Base-by-base conservation (phyloP, 1,140 invertebrate species). In the Rhopalosiphum padi region DNA sequence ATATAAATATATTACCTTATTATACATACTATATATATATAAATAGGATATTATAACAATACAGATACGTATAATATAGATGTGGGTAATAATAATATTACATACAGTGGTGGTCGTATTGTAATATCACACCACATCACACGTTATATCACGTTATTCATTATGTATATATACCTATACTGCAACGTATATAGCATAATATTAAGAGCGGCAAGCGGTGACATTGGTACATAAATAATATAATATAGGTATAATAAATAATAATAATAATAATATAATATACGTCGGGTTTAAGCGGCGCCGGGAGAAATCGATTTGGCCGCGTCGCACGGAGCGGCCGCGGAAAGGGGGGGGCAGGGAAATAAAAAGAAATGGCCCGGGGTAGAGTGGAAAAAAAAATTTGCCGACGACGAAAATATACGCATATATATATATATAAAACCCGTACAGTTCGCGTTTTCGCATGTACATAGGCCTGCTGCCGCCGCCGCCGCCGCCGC, bases 251-350 rank as follows among this genome's bases (percentile, higher is more conserved):
- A 60, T 9, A 30, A 25, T 30, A 60, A 60, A 60, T 60, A 60
- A 60, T 60, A 77, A 77, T 68, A 46, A 68, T 77, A 18, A 77
- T 77, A 68, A n/a, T 68, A 68, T 68, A 53, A 53, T 53, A 53
- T 53, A 77, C 60, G 60, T 35, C 60, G 60, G 60, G 60, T 18
- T n/a, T n/a, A n/a, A 77, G 35, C 22, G 53, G 35, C 30, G n/a
- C 48, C n/a, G 48, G 48, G 68, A 91, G 41, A 91, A 91, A 91
- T 91, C 60, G 41, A 91, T 91, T 90, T 90, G 37, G 25, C 30
- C 8, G 48, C 87, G 85, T 86, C 22, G 37, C 25, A 15, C 23
- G 9, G 85, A 46, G 41, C 8, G 2, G 11, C 9, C 2, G 25
- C 15, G 11, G 48, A 51, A 21, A 41, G 41, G 87, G 0, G 7